Evolutionary conservation across 2,113 vertebrate genomes (phyloP).

Genomic region (Epinephelus moara): DNA sequence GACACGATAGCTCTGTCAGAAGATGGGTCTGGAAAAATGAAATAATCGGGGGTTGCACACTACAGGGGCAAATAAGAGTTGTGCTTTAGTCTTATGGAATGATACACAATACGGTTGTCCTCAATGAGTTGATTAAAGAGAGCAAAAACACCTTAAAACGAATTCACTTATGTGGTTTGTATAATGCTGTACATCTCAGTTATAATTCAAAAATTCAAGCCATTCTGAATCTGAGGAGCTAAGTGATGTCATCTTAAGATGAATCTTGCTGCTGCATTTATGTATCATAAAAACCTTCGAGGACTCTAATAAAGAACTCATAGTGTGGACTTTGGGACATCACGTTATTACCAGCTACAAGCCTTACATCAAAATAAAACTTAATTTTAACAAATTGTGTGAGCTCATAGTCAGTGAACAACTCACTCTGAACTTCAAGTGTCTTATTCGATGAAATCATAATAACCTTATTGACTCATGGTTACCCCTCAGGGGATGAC

Average conservation of each 20-base stretch:
- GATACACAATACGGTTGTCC: background rate
- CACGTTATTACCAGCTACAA: constrained; percentile 56
- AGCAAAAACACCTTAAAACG: background rate
- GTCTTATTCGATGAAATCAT: background rate
- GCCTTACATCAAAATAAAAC: constrained; percentile 18
- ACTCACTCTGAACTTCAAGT: background rate
- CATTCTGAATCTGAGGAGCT: constrained; percentile 1
- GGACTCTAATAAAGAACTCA: constrained; percentile 21
- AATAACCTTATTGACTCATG: constrained; percentile 6
- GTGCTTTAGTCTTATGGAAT: background rate
- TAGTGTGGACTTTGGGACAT: constrained; percentile 38
- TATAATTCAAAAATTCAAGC: background rate
- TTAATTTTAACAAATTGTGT: background rate
- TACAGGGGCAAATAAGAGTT: background rate
- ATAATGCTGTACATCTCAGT: background rate
- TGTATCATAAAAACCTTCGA: background rate
- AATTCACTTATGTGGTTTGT: background rate
- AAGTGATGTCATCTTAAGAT: constrained; percentile 6
- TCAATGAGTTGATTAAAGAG: background rate
- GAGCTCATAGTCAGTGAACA: background rate
- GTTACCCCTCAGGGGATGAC: constrained; percentile 17
- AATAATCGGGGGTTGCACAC: background rate
- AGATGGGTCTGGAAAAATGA: background rate
- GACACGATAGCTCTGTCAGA: too few species aligned
- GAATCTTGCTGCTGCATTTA: background rate